phyloP scores from a whole-genome alignment of 2,888 invertebrate genomes.

The Noctua janthe region DNA sequence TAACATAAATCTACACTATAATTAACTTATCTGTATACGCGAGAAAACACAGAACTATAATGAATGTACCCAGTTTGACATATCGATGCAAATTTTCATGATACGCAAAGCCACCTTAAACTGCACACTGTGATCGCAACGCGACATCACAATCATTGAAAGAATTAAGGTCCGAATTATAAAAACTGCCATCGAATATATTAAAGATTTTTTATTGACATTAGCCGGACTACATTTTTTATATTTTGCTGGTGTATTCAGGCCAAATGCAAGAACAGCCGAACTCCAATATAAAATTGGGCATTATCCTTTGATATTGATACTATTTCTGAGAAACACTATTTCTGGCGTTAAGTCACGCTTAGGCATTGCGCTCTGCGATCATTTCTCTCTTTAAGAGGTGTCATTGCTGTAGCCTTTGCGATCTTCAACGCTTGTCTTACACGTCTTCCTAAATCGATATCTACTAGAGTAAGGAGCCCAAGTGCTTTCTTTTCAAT shows the following conservation, averaged over 20 bases:
- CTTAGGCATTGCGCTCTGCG: slow-evolving; percentile 32
- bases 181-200: no score
- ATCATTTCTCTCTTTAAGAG: slow-evolving; percentile 24
- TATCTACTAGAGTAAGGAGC: slow-evolving; percentile 13
- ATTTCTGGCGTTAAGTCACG: not conserved
- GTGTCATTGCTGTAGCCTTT: slow-evolving; percentile 24
- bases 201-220: no score
- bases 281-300: not conserved
- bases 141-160: no score
- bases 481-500: slow-evolving; percentile 21
- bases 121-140: no score
- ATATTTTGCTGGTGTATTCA: not conserved
- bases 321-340: not conserved
- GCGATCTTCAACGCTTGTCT: slow-evolving; percentile 6
- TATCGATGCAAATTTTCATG: no score
- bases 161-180: no score
- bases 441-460: slow-evolving; percentile 25
- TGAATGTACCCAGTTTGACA: no score
- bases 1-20: no score
- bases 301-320: not conserved
- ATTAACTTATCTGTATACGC: no score
- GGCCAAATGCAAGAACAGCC: not conserved
- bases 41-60: no score
- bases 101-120: no score
- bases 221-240: not conserved